Evolutionary conservation across 2,888 invertebrate species (phyloP).

Genomic region (Drosophila fulvimacula): DNA sequence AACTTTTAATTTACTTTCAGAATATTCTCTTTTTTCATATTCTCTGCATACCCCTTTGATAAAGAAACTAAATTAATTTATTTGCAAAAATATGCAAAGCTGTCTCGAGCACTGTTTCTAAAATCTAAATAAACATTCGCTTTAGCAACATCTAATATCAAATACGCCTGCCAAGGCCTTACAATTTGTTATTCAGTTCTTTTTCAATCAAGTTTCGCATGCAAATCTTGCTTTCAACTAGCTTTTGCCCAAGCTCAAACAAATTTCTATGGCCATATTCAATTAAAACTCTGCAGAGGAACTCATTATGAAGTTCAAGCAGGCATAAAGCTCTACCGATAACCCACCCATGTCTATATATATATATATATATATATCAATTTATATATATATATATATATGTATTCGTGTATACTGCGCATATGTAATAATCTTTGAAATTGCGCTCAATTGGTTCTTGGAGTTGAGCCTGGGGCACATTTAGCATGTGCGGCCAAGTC

Average conservation of each 20-base stretch:
- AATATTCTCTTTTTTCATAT: too few relatives aligned
- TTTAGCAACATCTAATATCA: neutral
- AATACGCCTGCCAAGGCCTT: neutral
- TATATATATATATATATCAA: constrained; percentile 1
- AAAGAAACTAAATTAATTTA: neutral
- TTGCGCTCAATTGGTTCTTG: constrained; percentile 76
- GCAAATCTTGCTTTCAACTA: constrained; percentile 23
- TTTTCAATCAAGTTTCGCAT: constrained; percentile 18
- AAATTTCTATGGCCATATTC: constrained; percentile 33
- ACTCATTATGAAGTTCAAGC: constrained; percentile 71
- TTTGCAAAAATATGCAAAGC: neutral
- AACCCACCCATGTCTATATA: constrained; percentile 13
- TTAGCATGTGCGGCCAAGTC: constrained; percentile 37
- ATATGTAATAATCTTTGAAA: constrained; percentile 76
- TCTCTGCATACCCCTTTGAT: too few relatives aligned
- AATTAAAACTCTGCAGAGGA: constrained; percentile 56
- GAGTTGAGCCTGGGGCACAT: constrained; percentile 65
- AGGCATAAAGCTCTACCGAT: constrained; percentile 64
- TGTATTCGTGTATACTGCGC: constrained; percentile 44
- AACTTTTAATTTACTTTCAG: too few relatives aligned
- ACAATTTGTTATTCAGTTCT: constrained; percentile 1
- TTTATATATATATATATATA: constrained; percentile 20
- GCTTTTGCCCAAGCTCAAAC: constrained; percentile 8
- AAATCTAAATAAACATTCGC: neutral
- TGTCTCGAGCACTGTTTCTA: neutral